phyloP scores from a whole-genome alignment of 92 coral and sea anemone species.

The Epizoanthus illoricatus region DNA sequence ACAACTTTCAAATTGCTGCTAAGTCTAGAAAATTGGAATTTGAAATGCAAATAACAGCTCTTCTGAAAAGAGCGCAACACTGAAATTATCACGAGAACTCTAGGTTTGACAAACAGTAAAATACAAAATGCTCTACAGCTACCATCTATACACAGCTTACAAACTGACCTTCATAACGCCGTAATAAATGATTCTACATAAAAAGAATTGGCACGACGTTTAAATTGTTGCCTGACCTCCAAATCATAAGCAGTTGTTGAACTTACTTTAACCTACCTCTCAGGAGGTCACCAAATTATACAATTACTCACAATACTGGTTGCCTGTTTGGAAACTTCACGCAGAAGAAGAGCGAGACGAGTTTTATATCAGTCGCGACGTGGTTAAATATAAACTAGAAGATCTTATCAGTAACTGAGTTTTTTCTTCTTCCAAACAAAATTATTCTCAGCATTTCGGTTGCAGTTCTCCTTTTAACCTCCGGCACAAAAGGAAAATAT shows the following conservation, averaged over 20 bases:
- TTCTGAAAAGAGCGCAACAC: not conserved
- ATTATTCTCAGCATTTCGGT: not conserved
- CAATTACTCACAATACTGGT: not conserved
- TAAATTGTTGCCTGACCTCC: constrained; percentile 1
- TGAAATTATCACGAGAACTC: not conserved
- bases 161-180: constrained; percentile 3
- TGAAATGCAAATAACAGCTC: not conserved
- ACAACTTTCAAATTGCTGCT: not conserved
- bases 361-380: constrained; percentile 27
- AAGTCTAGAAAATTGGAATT: constrained; percentile 9
- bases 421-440: not conserved
- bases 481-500: not conserved
- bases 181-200: not conserved
- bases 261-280: not conserved
- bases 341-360: not conserved
- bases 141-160: not conserved
- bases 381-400: constrained; percentile 9
- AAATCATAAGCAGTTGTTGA: not conserved
- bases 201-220: not conserved
- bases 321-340: not conserved
- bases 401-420: constrained; percentile 15
- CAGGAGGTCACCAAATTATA: not conserved
- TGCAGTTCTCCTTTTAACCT: not conserved
- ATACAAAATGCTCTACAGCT: not conserved
- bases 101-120: not conserved